A percentile compares a stretch with the other conserved stretches of the same genome.
phyloP scores from a whole-genome alignment of 2,888 invertebrate species.

The Drosophila atroscutellata region DNA sequence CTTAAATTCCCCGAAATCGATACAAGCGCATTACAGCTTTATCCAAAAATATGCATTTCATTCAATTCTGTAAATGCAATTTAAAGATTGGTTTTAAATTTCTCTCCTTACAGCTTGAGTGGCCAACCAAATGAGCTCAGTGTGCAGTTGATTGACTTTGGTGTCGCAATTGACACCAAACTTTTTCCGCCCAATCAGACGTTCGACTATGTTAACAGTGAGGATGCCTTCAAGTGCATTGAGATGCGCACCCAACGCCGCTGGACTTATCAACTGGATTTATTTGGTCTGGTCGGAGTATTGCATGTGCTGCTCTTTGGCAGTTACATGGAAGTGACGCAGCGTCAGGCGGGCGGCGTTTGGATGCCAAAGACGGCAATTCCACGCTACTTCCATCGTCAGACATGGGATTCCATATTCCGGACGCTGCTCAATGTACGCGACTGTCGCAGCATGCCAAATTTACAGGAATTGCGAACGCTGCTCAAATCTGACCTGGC shows the following conservation, averaged over 20 bases:
- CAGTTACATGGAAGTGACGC: constrained; percentile 93
- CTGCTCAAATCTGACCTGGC: constrained; percentile 81
- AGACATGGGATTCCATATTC: constrained; percentile 93
- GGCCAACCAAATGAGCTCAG: constrained; percentile 86
- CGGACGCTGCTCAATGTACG: constrained; percentile 92
- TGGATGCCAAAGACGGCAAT: constrained; percentile 82
- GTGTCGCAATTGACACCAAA: constrained; percentile 96
- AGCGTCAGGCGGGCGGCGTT: constrained; percentile 82
- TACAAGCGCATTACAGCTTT: not conserved
- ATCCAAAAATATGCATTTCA: not conserved
- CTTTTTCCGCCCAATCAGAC: constrained; percentile 91
- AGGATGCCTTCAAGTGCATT: constrained; percentile 92
- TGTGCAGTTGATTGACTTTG: constrained; percentile 96
- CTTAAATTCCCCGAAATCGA: not conserved
- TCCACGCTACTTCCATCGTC: constrained; percentile 88
- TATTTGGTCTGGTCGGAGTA: constrained; percentile 95
- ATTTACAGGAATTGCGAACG: constrained; percentile 86
- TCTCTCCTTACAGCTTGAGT: constrained; percentile 85
- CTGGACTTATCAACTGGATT: constrained; percentile 97
- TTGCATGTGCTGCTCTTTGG: constrained; percentile 95
- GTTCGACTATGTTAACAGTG: constrained; percentile 88
- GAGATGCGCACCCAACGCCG: constrained; percentile 96
- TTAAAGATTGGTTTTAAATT: not conserved
- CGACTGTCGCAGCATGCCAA: constrained; percentile 91
- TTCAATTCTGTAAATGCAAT: not conserved